phyloP scores from a whole-genome alignment of 1,140 invertebrate genomes.

The Sipha flava region DNA sequence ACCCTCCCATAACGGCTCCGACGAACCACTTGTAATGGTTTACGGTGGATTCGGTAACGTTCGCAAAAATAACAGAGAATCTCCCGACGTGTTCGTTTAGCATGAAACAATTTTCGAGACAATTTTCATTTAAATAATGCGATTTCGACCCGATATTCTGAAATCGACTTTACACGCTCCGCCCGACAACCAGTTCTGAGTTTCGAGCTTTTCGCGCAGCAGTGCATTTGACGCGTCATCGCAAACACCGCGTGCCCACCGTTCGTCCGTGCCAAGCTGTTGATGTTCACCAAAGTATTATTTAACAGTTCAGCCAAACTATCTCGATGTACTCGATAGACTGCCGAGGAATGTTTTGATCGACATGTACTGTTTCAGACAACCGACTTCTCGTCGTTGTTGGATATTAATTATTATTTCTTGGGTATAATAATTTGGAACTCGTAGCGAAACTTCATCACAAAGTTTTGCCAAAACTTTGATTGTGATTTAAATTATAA shows the following conservation, averaged over 20 bases:
- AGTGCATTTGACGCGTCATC: too few relatives aligned
- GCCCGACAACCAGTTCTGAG: too few relatives aligned
- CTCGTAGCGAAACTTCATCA: not conserved
- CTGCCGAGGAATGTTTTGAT: not conserved
- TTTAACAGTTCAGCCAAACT: not conserved
- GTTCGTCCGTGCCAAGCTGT: too few relatives aligned
- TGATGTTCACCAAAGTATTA: too few relatives aligned
- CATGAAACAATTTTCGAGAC: too few relatives aligned
- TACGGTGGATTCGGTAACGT: not conserved
- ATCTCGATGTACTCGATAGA: not conserved
- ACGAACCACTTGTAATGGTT: not conserved
- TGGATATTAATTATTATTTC: slow-evolving; percentile 20
- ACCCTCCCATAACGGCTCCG: not conserved
- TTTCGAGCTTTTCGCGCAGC: too few relatives aligned
- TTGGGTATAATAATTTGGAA: not conserved
- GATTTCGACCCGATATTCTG: too few relatives aligned
- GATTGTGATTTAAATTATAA: slow-evolving; percentile 20
- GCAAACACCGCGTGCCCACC: too few relatives aligned
- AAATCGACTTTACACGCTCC: too few relatives aligned
- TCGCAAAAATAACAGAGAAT: too few relatives aligned
- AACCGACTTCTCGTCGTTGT: not conserved
- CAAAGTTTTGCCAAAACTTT: slow-evolving; percentile 22
- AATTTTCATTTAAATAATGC: too few relatives aligned
- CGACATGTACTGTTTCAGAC: not conserved
- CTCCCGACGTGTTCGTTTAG: too few relatives aligned